Evolutionary conservation across 1,140 invertebrate species (phyloP), one percentile per base, ranked within the genome.

Genomic region (Frieseomelitta varia): DNA sequence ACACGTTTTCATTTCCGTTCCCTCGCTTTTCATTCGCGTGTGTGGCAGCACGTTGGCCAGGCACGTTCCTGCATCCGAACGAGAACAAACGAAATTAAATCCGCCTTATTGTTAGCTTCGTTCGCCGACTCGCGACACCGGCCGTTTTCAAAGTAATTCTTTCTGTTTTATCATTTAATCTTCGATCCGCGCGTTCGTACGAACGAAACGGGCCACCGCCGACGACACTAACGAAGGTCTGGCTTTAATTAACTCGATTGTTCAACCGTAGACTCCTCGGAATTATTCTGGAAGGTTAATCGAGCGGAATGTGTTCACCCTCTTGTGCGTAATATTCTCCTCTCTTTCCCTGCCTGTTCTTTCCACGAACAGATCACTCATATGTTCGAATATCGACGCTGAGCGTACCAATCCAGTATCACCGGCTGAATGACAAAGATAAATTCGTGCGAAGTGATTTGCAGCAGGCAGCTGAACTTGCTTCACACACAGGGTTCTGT

Each of bases 161-260:
- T 58, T 73, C 79, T 47, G 47, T 53, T 67, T 81, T 67, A 76
- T 67, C 72, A 67, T 75, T 81, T 53, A 53, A 75, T 75, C 80
- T 75, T 75, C 39, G 47, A 15, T 47, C 27, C 19, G 39, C n/a
- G 8, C 21, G n/a, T n/a, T 51, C 27, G 67, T 61, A 58, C 30
- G 30, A 30, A n/a, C 19, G 30, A 47, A 47, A 21, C 79, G 79
- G 78, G 76, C 55, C 27, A 63, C 71, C 39, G 51, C 24, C n/a
- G 8, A 56, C 73, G 34, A 19, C 39, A 47, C 55, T 76, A 58
- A 75, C 63, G 65, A 84, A 79, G 72, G 39, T 63, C 56, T 65
- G 81, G 53, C 75, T 88, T 88, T 85, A 85, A 88, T 88, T 88
- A 88, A 88, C 75, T 73, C 21, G 24, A 82, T 74, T 85, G 87